phyloP scores from a whole-genome alignment of 2,113 vertebrate genomes.

The Todiramphus chloris region DNA sequence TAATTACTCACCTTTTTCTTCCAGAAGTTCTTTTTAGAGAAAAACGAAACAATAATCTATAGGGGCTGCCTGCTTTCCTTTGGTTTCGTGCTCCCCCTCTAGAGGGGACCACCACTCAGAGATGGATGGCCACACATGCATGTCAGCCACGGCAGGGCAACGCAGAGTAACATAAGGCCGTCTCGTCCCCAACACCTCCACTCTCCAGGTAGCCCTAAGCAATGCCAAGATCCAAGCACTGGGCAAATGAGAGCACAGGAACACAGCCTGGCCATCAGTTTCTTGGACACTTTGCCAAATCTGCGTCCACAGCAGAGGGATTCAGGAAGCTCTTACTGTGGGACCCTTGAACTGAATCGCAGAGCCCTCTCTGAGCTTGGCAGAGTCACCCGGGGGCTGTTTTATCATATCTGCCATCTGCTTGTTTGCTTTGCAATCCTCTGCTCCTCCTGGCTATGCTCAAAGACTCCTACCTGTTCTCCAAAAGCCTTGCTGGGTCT shows the following conservation, averaged over 20 bases:
- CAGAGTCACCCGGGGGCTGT: background rate
- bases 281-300: background rate
- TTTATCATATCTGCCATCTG: conserved; percentile 31
- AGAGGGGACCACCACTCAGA: background rate
- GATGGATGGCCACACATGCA: accelerated
- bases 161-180: background rate
- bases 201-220: background rate
- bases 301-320: background rate
- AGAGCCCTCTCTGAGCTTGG: background rate
- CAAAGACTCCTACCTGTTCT: conserved; percentile 57
- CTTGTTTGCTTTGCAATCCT: conserved; percentile 42
- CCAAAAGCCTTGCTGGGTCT: background rate
- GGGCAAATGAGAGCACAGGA: background rate
- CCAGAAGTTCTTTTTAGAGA: background rate
- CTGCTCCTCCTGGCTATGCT: conserved; percentile 16
- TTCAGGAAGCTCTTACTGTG: conserved; percentile 17
- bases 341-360: conserved; percentile 2
- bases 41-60: background rate
- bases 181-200: background rate
- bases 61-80: background rate
- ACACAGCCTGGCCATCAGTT: background rate
- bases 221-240: background rate
- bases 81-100: background rate
- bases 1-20: background rate
- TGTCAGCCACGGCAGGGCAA: background rate